Evolutionary conservation across 1,140 invertebrate genomes (phyloP), one percentile per base, ranked within the genome.

Genomic region (Drosophila insularis): DNA sequence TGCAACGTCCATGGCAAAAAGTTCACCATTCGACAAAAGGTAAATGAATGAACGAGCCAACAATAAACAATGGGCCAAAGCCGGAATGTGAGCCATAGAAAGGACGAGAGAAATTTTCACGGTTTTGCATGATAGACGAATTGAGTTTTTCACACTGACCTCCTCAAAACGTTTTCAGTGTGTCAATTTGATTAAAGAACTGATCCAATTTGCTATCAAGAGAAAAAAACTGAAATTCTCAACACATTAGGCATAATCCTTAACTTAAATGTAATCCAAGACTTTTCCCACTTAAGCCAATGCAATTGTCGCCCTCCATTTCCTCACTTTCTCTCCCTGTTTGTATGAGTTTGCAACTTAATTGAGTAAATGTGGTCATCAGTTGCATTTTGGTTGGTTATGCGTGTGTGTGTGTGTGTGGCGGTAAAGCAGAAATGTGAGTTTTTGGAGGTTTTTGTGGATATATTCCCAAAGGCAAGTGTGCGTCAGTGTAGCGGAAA

Each of bases 281-380:
- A 46, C 43, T 50, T 13, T 37, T 46, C 2, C 43, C 7, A 17
- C 17, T 31, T 58, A 56, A 13, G 10, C 35, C 11, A 37, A 37
- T 40, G 10, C 35, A 46, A 27, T 31, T 8, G 13, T 46, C 43
- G 56, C 31, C 23, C 31, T 23, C 23, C 4, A 23, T 23, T 23
- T 4, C 27, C 27, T 27, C 27, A 27, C 27, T 27, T 27, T 27
- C 6, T 27, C 27, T 27, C 27, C 21, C 55, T 40, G 64, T 68
- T 43, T 35, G 68, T 60, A 63, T 72, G 70, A 71, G 78, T 72
- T 78, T 78, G 76, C 69, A 78, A 78, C 76, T 68, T 78, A 78
- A 78, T 78, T 78, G 76, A 78, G 76, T 78, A 78, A 78, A 78
- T 78, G 76, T 78, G 76, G 76, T 78, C 76, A 78, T 78, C 76